phyloP scores from a whole-genome alignment of 2,113 vertebrate species.

The Pipra filicauda region DNA sequence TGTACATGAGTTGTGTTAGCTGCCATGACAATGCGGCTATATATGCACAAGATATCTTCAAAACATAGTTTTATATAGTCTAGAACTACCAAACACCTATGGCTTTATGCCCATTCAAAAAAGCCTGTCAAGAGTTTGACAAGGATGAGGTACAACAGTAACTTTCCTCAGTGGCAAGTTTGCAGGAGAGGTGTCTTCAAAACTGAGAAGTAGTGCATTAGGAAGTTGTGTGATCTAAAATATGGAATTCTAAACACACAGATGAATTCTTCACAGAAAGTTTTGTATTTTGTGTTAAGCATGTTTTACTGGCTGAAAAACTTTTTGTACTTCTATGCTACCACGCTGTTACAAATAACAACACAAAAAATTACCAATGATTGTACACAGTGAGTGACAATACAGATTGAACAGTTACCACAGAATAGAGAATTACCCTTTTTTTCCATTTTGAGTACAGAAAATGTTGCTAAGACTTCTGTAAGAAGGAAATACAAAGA shows the following conservation, averaged over 20 bases:
- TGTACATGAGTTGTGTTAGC: neutral
- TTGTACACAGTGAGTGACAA: neutral
- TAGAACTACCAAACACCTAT: neutral
- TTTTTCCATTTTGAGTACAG: neutral
- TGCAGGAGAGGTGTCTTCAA: neutral
- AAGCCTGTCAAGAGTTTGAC: neutral
- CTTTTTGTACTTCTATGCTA: neutral
- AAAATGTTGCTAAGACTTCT: neutral
- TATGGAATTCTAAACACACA: neutral
- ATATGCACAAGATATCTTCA: neutral
- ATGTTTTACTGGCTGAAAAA: neutral
- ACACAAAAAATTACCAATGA: neutral
- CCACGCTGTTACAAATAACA: conserved; percentile 6
- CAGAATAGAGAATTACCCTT: neutral
- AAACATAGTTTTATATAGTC: neutral
- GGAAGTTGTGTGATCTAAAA: neutral
- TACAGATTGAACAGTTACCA: neutral
- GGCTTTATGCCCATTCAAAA: neutral
- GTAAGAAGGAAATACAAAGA: neutral
- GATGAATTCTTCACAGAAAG: neutral
- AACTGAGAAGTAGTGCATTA: neutral
- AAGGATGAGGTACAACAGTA: neutral
- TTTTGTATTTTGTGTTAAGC: neutral
- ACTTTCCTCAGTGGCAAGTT: neutral
- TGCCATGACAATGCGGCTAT: neutral